phyloP scores from a whole-genome alignment of 2,113 vertebrate species.

The Panurus biarmicus region DNA sequence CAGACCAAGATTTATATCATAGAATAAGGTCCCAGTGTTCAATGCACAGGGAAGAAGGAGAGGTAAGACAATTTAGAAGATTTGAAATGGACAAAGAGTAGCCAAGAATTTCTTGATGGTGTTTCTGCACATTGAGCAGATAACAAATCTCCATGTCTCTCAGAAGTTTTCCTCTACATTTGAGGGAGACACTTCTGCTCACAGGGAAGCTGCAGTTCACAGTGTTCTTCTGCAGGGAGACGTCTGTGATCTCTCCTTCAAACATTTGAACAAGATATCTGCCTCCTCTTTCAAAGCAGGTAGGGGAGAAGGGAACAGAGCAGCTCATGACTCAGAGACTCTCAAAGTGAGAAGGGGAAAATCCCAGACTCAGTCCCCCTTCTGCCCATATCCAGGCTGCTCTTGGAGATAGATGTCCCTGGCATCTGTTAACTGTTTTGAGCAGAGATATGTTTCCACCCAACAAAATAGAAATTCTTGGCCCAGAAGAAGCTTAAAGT shows the following conservation, averaged over 20 bases:
- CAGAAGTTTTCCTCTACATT: background rate
- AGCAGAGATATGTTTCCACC: background rate
- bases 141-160: background rate
- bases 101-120: background rate
- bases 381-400: background rate
- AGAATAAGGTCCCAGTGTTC: background rate
- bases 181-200: background rate
- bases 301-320: background rate
- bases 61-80: background rate
- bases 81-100: background rate
- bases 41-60: background rate
- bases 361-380: background rate
- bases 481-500: background rate
- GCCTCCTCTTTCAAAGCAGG: background rate
- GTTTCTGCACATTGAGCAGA: background rate
- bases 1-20: background rate
- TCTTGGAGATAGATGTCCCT: background rate
- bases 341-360: background rate
- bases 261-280: background rate
- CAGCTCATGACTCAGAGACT: background rate
- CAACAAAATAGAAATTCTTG: background rate
- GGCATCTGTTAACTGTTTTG: background rate
- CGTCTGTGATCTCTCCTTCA: background rate
- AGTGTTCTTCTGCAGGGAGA: background rate
- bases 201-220: background rate